These are phyloP conservation scores for Rhamnusium bicolor DNA, from an alignment of 2,888 invertebrate species.

Conservation along the genomic window DNA sequence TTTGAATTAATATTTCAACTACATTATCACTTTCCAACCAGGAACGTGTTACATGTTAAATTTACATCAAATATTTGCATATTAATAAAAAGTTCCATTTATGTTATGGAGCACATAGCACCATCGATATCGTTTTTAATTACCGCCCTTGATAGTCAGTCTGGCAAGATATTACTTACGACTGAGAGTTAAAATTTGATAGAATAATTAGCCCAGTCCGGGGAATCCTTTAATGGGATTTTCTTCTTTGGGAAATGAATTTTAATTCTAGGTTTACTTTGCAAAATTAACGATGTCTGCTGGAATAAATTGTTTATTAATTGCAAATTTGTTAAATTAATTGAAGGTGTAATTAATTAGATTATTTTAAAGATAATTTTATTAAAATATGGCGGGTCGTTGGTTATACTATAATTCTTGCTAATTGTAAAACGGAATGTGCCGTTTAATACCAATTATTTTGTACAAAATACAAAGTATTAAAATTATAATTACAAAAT, in stretches of 20 bases:
- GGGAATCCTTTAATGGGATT: not conserved
- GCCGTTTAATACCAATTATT: too few species aligned
- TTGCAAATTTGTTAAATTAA: not conserved
- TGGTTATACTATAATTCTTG: too few species aligned
- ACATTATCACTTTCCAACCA: too few species aligned
- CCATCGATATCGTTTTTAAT: slow-evolving; percentile 1
- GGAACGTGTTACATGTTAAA: too few species aligned
- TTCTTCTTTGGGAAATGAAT: not conserved
- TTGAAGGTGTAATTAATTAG: not conserved
- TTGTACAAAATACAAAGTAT: too few species aligned
- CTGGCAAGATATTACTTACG: slow-evolving; percentile 13
- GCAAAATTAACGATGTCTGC: slow-evolving; percentile 9
- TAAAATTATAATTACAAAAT: too few species aligned
- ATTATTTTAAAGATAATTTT: not conserved
- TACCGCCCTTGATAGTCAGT: not conserved
- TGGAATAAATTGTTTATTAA: slow-evolving; percentile 14
- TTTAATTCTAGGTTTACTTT: not conserved
- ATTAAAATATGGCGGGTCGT: not conserved
- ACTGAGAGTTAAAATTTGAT: slow-evolving; percentile 3
- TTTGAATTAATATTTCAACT: too few species aligned
- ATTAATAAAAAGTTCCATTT: not conserved
- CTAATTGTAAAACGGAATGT: too few species aligned
- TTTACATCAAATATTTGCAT: too few species aligned
- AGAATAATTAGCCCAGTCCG: not conserved
- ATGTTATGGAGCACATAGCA: not conserved